phyloP scores from a whole-genome alignment of 1,140 invertebrate genomes.

The Tetranychus urticae region DNA sequence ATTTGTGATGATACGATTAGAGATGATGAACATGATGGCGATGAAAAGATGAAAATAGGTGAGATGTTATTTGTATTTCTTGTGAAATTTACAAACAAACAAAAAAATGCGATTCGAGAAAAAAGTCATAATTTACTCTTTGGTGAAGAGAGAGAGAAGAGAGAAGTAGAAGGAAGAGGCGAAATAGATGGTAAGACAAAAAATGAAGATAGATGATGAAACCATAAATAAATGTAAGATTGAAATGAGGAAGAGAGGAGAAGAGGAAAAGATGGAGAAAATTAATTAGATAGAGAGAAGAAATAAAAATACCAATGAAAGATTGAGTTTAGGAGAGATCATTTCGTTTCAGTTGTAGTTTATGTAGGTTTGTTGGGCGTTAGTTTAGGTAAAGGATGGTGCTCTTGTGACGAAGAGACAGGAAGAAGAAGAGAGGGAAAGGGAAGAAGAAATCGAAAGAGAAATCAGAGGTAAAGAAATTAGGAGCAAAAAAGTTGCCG shows the following conservation, averaged over 20 bases:
- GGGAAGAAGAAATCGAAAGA: neutral
- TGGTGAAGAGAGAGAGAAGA: neutral
- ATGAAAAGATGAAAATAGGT: neutral
- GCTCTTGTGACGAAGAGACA: neutral
- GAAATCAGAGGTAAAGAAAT: neutral
- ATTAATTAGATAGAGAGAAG: neutral
- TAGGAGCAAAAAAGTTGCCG: neutral
- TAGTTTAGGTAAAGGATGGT: too few species aligned
- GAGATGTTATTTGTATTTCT: neutral
- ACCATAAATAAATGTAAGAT: neutral
- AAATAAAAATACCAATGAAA: neutral
- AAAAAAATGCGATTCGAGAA: too few species aligned
- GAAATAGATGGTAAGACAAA: neutral
- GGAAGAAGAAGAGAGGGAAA: neutral
- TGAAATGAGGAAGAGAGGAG: neutral
- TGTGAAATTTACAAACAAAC: neutral
- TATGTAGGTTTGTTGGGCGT: too few species aligned
- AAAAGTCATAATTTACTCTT: neutral
- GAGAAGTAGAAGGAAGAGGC: neutral
- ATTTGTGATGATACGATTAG: too few species aligned
- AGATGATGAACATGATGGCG: too few species aligned
- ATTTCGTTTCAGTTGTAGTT: neutral
- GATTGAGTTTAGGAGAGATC: neutral
- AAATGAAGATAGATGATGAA: neutral
- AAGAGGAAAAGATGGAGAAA: neutral